phyloP scores from a whole-genome alignment of 1,140 invertebrate species.

The Papilio dardanus region DNA sequence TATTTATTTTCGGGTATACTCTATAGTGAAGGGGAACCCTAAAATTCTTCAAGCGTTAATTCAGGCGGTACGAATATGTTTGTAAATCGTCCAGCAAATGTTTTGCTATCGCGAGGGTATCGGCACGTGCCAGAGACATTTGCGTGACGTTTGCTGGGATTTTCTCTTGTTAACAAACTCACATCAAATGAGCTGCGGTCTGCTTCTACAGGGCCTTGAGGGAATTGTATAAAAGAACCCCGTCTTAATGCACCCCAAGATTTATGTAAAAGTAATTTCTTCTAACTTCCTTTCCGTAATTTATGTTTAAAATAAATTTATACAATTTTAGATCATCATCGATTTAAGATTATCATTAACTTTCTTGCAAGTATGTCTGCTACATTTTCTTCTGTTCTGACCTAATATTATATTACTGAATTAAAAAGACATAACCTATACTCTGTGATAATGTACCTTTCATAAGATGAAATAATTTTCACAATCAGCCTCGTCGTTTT shows the following conservation, averaged over 20 bases:
- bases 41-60: conserved; percentile 39
- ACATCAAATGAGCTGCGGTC: conserved; percentile 57
- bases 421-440: no score
- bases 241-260: background rate
- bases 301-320: no score
- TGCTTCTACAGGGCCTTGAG: conserved; percentile 43
- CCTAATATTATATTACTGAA: no score
- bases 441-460: no score
- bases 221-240: conserved; percentile 26
- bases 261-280: background rate
- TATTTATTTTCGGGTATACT: background rate
- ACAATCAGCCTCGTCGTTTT: no score
- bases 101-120: conserved; percentile 47
- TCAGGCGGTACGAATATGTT: conserved; percentile 34
- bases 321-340: no score
- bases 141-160: conserved; percentile 56
- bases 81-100: conserved; percentile 53
- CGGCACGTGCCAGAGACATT: conserved; percentile 65
- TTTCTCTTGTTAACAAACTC: conserved; percentile 49
- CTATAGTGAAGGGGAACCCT: conserved; percentile 38
- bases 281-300: background rate
- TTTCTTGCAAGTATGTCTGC: no score
- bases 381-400: no score
- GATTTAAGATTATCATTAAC: no score
- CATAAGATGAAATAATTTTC: no score